Conservation (phyloP, 2,797 vertebrate genomes). For the Falco biarmicus region DNA sequence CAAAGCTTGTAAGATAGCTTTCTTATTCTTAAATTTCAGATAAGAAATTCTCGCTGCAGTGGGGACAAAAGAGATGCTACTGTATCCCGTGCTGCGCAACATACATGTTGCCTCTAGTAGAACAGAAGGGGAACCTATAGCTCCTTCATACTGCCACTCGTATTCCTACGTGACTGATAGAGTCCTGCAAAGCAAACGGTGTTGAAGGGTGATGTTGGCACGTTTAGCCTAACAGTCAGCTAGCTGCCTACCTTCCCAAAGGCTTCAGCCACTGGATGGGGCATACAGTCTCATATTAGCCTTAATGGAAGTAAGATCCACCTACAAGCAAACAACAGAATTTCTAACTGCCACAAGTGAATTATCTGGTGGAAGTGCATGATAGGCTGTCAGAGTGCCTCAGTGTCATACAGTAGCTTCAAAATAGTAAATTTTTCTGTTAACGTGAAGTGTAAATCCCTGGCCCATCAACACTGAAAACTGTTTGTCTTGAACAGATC, state of each 20-base stretch:
- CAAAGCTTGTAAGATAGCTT: not conserved
- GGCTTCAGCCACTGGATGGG: not conserved
- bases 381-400: not conserved
- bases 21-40: not conserved
- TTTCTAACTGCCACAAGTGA: not conserved
- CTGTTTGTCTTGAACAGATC: not conserved
- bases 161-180: not conserved
- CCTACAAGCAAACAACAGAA: not conserved
- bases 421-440: not conserved
- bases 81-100: not conserved
- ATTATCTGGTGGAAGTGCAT: not conserved
- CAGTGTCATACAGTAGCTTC: not conserved
- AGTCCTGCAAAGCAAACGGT: not conserved
- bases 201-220: not conserved
- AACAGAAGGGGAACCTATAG: not conserved
- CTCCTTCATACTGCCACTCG: not conserved
- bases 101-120: not conserved
- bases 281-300: not conserved
- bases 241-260: not conserved
- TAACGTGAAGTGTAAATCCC: not conserved
- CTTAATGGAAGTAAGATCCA: not conserved
- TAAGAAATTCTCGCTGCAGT: not conserved
- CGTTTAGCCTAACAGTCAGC: not conserved
- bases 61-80: not conserved
- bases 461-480: not conserved